These are phyloP conservation scores for Steinernema carpocapsae DNA, from an alignment of 2,888 invertebrate genomes.

Conservation along the genomic window DNA sequence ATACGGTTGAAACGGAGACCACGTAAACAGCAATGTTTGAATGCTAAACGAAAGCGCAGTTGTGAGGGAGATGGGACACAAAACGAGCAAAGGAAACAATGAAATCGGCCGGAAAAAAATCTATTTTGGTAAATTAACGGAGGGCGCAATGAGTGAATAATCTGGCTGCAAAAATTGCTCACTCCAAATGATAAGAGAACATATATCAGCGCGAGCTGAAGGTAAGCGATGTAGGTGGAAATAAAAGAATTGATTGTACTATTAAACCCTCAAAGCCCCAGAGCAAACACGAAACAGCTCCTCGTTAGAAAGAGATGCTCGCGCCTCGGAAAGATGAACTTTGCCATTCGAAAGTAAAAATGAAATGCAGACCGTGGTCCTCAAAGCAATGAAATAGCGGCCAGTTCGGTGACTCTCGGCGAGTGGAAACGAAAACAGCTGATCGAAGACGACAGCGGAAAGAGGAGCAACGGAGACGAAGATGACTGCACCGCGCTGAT, in stretches of 20 bases:
- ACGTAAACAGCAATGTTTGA: conserved; percentile 2
- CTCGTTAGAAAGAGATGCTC: too few relatives aligned
- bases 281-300: too few relatives aligned
- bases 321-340: too few relatives aligned
- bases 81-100: neutral
- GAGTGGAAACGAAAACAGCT: conserved; percentile 29
- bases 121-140: conserved; percentile 2
- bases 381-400: neutral
- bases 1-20: neutral
- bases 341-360: too few relatives aligned
- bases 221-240: too few relatives aligned
- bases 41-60: conserved; percentile 12
- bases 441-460: conserved; percentile 12
- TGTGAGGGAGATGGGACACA: neutral
- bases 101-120: neutral
- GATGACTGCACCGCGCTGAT: neutral
- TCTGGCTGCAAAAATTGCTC: neutral
- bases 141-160: neutral
- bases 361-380: too few relatives aligned
- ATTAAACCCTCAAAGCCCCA: too few relatives aligned
- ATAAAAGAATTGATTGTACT: too few relatives aligned
- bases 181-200: neutral
- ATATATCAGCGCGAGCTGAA: neutral
- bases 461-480: neutral
- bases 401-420: conserved; percentile 21